These are phyloP conservation scores for Illadopsis cleaveri DNA, from an alignment of 2,113 vertebrate genomes.

Conservation along the genomic window DNA sequence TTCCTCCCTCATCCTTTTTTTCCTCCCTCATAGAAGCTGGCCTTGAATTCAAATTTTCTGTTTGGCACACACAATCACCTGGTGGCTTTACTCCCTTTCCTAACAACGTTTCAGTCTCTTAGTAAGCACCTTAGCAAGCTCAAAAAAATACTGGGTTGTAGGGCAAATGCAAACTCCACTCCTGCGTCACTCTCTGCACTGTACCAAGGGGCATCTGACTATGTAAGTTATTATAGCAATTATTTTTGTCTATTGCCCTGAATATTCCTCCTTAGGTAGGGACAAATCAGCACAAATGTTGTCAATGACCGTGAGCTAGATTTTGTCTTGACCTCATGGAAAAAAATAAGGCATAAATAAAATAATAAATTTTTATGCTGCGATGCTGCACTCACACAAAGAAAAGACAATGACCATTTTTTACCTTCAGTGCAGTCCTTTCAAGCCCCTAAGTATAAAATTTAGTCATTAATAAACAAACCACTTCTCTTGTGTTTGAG, in stretches of 20 bases:
- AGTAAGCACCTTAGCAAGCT: background rate
- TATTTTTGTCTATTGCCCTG: slow-evolving; percentile 2
- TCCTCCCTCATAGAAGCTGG: background rate
- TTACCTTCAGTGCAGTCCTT: background rate
- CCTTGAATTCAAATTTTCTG: background rate
- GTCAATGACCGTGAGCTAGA: background rate
- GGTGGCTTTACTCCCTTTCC: background rate
- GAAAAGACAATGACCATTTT: background rate
- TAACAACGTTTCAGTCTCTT: background rate
- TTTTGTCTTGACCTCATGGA: background rate
- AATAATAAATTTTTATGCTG: background rate
- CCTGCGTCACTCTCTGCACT: background rate
- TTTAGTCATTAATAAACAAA: background rate
- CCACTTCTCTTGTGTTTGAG: background rate
- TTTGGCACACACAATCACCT: background rate
- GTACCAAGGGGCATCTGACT: background rate
- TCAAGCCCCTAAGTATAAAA: background rate
- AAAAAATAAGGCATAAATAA: background rate
- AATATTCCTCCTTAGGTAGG: background rate
- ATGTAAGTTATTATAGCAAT: background rate
- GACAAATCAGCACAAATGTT: background rate
- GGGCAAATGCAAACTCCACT: background rate
- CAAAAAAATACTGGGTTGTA: background rate
- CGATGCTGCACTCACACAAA: background rate
- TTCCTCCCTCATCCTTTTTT: background rate